Evolutionary conservation across 2,797 vertebrate species (phyloP).

Genomic region (Pterois miles): DNA sequence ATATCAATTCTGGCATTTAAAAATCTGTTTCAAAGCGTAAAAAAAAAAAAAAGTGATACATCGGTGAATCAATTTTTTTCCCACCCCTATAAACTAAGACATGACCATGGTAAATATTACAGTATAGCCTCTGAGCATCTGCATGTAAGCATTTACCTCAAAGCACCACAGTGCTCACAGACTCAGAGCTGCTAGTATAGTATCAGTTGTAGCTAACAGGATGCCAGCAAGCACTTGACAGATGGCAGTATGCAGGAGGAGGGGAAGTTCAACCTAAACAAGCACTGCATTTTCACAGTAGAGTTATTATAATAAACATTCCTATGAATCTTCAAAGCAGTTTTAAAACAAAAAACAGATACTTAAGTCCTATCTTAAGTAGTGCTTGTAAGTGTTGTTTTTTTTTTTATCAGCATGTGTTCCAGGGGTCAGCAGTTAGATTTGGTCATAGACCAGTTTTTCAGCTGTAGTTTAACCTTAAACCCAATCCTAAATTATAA

Average conservation of each 20-base stretch:
- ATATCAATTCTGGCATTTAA: too few relatives aligned
- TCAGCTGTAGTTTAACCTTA: neutral
- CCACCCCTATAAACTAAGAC: too few relatives aligned
- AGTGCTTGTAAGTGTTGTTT: neutral
- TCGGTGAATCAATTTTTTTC: too few relatives aligned
- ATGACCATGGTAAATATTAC: neutral
- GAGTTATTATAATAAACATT: neutral
- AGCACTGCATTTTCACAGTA: neutral
- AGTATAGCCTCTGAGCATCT: neutral
- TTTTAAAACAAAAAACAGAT: neutral
- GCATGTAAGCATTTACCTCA: neutral
- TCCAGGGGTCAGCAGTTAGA: neutral
- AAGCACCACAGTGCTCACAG: neutral
- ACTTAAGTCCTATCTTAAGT: neutral
- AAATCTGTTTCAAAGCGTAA: too few relatives aligned
- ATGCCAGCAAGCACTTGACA: neutral
- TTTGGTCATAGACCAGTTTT: neutral
- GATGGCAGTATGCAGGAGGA: neutral
- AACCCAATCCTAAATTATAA: neutral
- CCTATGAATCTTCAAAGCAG: neutral
- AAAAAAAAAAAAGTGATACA: too few relatives aligned
- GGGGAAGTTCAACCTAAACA: conserved; percentile 1
- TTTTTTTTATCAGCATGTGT: neutral
- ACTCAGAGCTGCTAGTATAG: neutral
- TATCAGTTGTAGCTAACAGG: neutral